Evolutionary conservation across 2,888 invertebrate species (phyloP).

Genomic region (Erpobdella octoculata): DNA sequence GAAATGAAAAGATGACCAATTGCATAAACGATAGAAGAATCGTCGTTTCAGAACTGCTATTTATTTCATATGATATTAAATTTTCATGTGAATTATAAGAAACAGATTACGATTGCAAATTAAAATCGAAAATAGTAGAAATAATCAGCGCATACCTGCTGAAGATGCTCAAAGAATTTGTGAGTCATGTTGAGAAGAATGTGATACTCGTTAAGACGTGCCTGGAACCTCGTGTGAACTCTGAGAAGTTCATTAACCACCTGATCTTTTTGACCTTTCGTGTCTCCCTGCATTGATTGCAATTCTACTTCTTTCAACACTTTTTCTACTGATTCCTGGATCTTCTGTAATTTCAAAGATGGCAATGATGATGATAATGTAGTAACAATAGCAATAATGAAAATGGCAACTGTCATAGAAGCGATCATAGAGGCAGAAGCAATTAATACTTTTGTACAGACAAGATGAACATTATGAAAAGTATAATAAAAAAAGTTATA

Average conservation of each 20-base stretch:
- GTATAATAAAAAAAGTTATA: too few species aligned
- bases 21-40: neutral
- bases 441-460: too few species aligned
- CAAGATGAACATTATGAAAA: too few species aligned
- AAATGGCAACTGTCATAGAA: too few species aligned
- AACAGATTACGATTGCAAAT: too few species aligned
- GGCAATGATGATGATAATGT: too few species aligned
- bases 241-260: slow-evolving; percentile 62
- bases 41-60: neutral
- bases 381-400: too few species aligned
- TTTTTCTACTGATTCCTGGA: slow-evolving; percentile 59
- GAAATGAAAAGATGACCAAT: neutral
- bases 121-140: too few species aligned
- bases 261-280: slow-evolving; percentile 57
- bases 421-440: too few species aligned
- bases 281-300: slow-evolving; percentile 60
- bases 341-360: slow-evolving; percentile 44
- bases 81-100: too few species aligned
- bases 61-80: neutral
- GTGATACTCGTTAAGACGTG: slow-evolving; percentile 66
- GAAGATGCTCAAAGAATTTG: slow-evolving; percentile 64
- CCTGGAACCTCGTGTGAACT: slow-evolving; percentile 62
- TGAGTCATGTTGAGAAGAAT: slow-evolving; percentile 64
- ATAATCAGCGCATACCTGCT: slow-evolving; percentile 55
- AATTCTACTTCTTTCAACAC: slow-evolving; percentile 62